These are phyloP conservation scores for Nasua narica DNA, from an alignment of 2,797 vertebrate species.

Conservation along the genomic window DNA sequence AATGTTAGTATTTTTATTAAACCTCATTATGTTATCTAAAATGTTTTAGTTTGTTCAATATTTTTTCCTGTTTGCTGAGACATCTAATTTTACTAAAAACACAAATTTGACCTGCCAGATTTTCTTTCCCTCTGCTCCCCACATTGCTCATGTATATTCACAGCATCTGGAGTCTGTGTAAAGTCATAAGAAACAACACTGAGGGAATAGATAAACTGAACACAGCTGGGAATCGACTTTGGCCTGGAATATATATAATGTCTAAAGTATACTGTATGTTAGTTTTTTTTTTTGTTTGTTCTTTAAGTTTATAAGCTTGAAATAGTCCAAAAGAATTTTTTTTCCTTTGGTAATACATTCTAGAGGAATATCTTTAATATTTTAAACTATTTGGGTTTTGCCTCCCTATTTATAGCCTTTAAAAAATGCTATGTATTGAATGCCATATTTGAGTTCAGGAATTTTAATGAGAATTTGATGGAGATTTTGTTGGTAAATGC, in stretches of 20 bases:
- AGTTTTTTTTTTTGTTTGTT: not conserved
- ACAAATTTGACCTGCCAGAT: conserved; percentile 71
- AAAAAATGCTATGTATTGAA: conserved; percentile 17
- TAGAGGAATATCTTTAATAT: conserved; percentile 41
- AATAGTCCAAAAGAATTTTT: conserved; percentile 27
- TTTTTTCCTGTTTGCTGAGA: conserved; percentile 69
- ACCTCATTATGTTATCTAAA: conserved; percentile 45
- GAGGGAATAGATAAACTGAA: conserved; percentile 61
- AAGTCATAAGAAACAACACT: conserved; percentile 64
- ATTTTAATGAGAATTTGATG: conserved; percentile 53
- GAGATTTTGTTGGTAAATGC: conserved; percentile 58
- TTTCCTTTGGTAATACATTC: conserved; percentile 33
- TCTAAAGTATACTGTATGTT: conserved; percentile 1
- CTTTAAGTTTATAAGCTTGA: conserved; percentile 28
- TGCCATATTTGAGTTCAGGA: conserved; percentile 40
- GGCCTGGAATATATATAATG: conserved; percentile 29
- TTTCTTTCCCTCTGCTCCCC: conserved; percentile 68
- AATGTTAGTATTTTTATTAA: conserved; percentile 66
- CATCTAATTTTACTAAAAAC: conserved; percentile 69
- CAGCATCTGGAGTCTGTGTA: conserved; percentile 75
- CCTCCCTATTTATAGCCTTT: not conserved
- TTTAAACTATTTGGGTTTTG: conserved; percentile 13
- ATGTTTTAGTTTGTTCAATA: conserved; percentile 62
- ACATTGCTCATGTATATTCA: conserved; percentile 69
- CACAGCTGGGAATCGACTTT: conserved; percentile 66